phyloP scores from a whole-genome alignment of 2,888 invertebrate genomes.

The Lasius fuliginosus region DNA sequence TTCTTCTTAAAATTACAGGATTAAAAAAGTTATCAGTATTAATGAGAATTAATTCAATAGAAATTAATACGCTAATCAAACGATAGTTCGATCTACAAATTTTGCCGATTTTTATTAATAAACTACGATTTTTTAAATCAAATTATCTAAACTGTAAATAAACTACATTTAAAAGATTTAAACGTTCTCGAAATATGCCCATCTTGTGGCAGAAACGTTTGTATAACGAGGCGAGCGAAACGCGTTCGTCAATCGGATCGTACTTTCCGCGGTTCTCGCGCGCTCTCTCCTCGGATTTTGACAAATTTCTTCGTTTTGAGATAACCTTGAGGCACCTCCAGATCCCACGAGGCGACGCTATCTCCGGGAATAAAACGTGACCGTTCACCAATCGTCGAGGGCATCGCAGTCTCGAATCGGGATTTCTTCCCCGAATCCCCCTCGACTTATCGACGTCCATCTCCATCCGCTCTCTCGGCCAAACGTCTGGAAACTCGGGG shows the following conservation, averaged over 20 bases:
- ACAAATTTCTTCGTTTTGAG: constrained; percentile 62
- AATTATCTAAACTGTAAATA: neutral
- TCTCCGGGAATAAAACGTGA: constrained; percentile 68
- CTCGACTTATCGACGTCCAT: constrained; percentile 68
- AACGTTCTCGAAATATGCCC: neutral
- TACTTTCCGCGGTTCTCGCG: constrained; percentile 4
- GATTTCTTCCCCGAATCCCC: constrained; percentile 64
- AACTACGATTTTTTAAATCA: neutral
- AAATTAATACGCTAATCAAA: neutral
- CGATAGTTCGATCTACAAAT: neutral
- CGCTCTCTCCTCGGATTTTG: constrained; percentile 46
- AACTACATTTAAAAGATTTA: neutral
- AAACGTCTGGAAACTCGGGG: constrained; percentile 68
- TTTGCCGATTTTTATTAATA: neutral
- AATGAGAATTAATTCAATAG: neutral
- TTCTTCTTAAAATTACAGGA: neutral
- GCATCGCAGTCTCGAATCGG: constrained; percentile 72
- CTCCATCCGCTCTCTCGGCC: constrained; percentile 60
- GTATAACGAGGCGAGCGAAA: neutral
- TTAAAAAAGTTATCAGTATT: neutral
- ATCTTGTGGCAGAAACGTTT: neutral
- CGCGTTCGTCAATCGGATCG: neutral
- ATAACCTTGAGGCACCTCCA: constrained; percentile 39
- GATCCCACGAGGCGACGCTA: constrained; percentile 50
- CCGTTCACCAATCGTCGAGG: constrained; percentile 71